Evolutionary conservation across 2,888 invertebrate species (phyloP), one percentile per base, ranked within the genome.

Genomic region (Melieria omissa): DNA sequence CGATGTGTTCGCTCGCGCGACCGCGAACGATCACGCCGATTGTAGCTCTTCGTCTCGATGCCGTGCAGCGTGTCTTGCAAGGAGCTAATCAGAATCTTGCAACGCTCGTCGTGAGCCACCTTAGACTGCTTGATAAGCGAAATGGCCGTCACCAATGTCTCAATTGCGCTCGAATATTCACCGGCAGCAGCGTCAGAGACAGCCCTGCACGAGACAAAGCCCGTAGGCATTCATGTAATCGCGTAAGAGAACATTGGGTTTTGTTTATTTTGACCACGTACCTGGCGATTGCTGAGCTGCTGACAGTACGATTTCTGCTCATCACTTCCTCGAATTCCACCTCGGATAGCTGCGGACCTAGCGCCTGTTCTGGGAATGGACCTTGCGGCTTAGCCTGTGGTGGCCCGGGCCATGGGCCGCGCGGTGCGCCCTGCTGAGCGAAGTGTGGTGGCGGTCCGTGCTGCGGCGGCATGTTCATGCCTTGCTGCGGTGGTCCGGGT

Each of bases 271-370:
- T 29, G 3, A 29, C 29, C 29, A 10, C 74, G 61, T 72, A 86
- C 85, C 87, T 84, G 12, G 96, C 95, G 78, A 99, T 99, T 16
- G 99, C 99, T 67, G 96, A 97, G 78, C 97, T 97, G 52, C 97
- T 98, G 0, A 99, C 99, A 8, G 98, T 98, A 79, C 98, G 91
- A 88, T 99, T 99, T 76, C 99, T 91, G 71, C 94, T 92, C 95
- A 99, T 98, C 70, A 98, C 96, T 86, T 99, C 99, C 87, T 99
- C 99, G 88, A 98, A 98, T 88, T 99, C 99, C 52, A 93, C 95
- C 88, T 99, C 99, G 76, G 93, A 92, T 78, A 96, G 89, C 74
- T 91, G 90, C 0, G 92, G 92, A 7, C 84, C 84, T 74, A 90
- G 88, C 68, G 91, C 90, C 55, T 85, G 86, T 62, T 86, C 87